phyloP scores from a whole-genome alignment of 2,113 vertebrate species.

The Chloropsis cyanopogon region DNA sequence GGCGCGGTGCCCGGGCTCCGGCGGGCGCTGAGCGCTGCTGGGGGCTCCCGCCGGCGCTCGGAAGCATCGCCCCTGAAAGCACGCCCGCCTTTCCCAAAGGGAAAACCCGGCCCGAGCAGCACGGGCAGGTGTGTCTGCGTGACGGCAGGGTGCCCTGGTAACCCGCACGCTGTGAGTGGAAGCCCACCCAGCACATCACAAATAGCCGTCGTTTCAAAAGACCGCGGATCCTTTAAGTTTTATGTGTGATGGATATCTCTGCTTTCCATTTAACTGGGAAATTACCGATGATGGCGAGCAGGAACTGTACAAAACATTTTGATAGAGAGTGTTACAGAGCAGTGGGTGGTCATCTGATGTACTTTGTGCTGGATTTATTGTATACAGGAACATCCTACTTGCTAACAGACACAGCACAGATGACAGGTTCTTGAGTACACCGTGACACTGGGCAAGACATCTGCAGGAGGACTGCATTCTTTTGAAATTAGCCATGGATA shows the following conservation, averaged over 20 bases:
- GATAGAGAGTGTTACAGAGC: rapidly evolving
- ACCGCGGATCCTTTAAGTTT: rapidly evolving
- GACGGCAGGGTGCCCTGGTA: rapidly evolving
- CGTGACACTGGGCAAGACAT: background rate
- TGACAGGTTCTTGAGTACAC: background rate
- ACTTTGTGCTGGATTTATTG: background rate
- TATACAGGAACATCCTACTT: background rate
- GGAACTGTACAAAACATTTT: background rate
- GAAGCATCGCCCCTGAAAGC: background rate
- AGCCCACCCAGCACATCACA: background rate
- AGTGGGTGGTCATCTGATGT: background rate
- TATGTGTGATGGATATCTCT: rapidly evolving
- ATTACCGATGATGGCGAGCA: too few relatives aligned
- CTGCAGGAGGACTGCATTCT: background rate
- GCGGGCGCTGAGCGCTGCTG: background rate
- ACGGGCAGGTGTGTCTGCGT: rapidly evolving
- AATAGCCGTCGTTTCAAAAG: rapidly evolving
- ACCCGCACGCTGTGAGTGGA: rapidly evolving
- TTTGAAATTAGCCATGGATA: background rate
- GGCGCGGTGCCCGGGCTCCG: background rate
- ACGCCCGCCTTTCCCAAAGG: background rate
- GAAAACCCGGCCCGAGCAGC: rapidly evolving
- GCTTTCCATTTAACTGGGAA: background rate
- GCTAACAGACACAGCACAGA: background rate
- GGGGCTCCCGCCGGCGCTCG: background rate